A percentile compares a stretch with the other conserved stretches of the same genome.
phyloP scores from a whole-genome alignment of 1,140 invertebrate species.

The Andrena cerasifolii region DNA sequence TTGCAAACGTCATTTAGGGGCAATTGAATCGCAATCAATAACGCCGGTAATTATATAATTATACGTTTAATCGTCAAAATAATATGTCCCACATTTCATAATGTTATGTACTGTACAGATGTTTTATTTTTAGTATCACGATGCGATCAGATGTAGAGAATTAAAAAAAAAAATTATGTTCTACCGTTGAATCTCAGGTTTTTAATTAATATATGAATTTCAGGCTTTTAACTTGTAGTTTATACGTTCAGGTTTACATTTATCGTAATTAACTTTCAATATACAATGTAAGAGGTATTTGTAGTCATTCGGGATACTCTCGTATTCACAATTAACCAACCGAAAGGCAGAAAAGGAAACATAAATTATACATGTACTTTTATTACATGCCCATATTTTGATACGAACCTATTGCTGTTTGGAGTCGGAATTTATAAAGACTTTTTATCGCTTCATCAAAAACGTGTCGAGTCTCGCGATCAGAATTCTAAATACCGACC shows the following conservation, averaged over 20 bases:
- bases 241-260: slow-evolving; percentile 36
- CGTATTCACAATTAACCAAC: slow-evolving; percentile 11
- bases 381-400: slow-evolving; percentile 36
- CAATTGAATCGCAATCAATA: slow-evolving; percentile 28
- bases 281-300: slow-evolving; percentile 26
- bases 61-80: slow-evolving; percentile 47
- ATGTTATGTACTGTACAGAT: slow-evolving; percentile 68
- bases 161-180: slow-evolving; percentile 49
- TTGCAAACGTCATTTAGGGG: slow-evolving; percentile 33
- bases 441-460: slow-evolving; percentile 29
- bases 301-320: slow-evolving; percentile 12
- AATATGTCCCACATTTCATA: slow-evolving; percentile 47
- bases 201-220: slow-evolving; percentile 62
- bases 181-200: slow-evolving; percentile 65
- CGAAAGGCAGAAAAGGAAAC: slow-evolving; percentile 19
- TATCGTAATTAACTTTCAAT: slow-evolving; percentile 24
- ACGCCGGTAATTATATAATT: slow-evolving; percentile 26
- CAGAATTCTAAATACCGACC: slow-evolving; percentile 25
- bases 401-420: slow-evolving; percentile 28
- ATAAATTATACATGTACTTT: slow-evolving; percentile 46
- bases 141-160: slow-evolving; percentile 52
- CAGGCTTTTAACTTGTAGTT: slow-evolving; percentile 43
- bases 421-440: slow-evolving; percentile 28
- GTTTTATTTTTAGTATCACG: slow-evolving; percentile 60
- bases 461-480: slow-evolving; percentile 2